Evolutionary conservation across 2,888 invertebrate species (phyloP).

Genomic region (Eulithis testata): DNA sequence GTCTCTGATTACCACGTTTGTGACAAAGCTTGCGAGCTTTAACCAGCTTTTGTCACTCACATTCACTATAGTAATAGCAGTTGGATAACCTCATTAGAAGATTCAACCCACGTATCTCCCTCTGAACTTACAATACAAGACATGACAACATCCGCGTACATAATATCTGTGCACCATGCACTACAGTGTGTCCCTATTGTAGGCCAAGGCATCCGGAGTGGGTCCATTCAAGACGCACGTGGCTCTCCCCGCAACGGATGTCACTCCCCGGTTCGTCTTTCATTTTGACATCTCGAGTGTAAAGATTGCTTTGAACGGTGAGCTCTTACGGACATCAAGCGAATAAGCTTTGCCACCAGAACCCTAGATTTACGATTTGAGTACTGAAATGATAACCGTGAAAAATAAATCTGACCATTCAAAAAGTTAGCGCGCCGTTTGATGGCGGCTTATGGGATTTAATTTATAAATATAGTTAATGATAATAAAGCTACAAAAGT

Average conservation of each 20-base stretch:
- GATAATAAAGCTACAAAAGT: slow-evolving; percentile 15
- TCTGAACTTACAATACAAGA: slow-evolving; percentile 27
- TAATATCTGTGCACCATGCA: slow-evolving; percentile 49
- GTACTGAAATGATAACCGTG: too few species aligned
- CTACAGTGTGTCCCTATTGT: slow-evolving; percentile 53
- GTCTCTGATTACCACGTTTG: not conserved
- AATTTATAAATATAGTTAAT: not conserved
- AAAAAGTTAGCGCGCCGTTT: not conserved
- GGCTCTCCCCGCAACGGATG: slow-evolving; percentile 69
- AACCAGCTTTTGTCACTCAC: not conserved
- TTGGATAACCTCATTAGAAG: slow-evolving; percentile 24
- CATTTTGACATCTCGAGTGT: slow-evolving; percentile 32
- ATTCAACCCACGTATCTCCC: slow-evolving; percentile 22
- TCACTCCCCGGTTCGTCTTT: slow-evolving; percentile 40
- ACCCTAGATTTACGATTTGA: not conserved
- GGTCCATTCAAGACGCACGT: slow-evolving; percentile 76
- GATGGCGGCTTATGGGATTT: not conserved
- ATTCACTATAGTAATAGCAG: not conserved
- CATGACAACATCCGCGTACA: slow-evolving; percentile 45
- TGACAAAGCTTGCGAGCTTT: not conserved
- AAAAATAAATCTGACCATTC: too few species aligned
- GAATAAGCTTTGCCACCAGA: not conserved
- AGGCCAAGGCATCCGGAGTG: slow-evolving; percentile 68
- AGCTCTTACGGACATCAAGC: not conserved
- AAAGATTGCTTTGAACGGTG: slow-evolving; percentile 4